phyloP scores from a whole-genome alignment of 2,797 vertebrate species.

The Macropus fuliginosus region DNA sequence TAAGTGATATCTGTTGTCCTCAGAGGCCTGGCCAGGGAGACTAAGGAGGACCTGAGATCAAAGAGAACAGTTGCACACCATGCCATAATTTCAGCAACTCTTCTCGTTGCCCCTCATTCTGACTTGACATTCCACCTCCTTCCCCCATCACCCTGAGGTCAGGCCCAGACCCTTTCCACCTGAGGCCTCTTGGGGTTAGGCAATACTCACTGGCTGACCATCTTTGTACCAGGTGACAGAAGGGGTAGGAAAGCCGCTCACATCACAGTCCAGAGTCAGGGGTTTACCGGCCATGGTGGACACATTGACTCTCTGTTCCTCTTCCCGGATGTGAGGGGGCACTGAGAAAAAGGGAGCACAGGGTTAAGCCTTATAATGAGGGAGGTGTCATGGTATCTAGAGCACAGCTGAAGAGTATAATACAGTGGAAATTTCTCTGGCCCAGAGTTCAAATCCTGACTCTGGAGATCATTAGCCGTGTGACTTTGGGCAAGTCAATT shows the following conservation, averaged over 20 bases:
- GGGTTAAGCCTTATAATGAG: not conserved
- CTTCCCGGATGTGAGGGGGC: conserved; percentile 90
- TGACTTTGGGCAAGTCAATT: not conserved
- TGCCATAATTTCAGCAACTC: not conserved
- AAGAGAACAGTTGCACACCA: not conserved
- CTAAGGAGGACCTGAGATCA: not conserved
- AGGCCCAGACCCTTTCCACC: not conserved
- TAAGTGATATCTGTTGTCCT: conserved; percentile 83
- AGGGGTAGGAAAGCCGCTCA: conserved; percentile 88
- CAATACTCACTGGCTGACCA: conserved; percentile 85
- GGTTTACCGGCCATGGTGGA: conserved; percentile 89
- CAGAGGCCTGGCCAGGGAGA: conserved; percentile 78
- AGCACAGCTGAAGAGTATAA: not conserved
- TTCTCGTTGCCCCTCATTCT: not conserved
- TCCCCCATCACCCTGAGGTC: no score
- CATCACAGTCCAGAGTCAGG: conserved; percentile 90
- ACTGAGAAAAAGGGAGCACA: conserved; percentile 80
- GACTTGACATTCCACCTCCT: not conserved
- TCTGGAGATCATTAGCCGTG: not conserved
- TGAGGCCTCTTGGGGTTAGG: not conserved
- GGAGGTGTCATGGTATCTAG: not conserved
- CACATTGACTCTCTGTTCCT: conserved; percentile 85
- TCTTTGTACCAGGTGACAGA: conserved; percentile 91
- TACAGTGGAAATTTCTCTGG: not conserved
- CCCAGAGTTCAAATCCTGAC: not conserved